A percentile compares a stretch with the other conserved stretches of the same genome.
Conservation (phyloP, 2,113 vertebrate species). For the Hemicordylus capensis region DNA sequence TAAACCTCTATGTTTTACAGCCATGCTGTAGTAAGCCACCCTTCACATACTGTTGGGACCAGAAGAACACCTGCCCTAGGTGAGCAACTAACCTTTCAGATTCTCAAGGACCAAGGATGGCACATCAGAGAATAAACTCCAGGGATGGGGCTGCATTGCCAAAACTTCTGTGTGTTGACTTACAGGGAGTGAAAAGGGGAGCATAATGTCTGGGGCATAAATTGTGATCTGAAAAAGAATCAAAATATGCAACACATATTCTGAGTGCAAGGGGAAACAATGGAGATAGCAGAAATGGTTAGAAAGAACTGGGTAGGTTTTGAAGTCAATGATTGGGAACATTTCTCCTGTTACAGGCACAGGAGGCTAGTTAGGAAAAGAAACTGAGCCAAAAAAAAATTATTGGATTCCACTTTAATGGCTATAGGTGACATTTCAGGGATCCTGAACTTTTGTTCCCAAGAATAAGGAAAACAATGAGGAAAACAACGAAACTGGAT, state of each 20-base stretch:
- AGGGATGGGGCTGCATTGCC: not conserved
- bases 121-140: constrained; percentile 49
- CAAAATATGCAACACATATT: not conserved
- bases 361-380: not conserved
- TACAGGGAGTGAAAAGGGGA: constrained; percentile 78
- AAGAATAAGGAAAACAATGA: no score
- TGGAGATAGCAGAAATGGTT: not conserved
- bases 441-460: not conserved
- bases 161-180: not conserved
- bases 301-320: not conserved
- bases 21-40: not conserved
- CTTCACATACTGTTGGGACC: not conserved
- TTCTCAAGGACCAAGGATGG: constrained; percentile 44
- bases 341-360: not conserved
- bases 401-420: no score
- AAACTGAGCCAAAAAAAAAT: not conserved
- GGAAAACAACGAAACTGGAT: not conserved
- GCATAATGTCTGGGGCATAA: constrained; percentile 64
- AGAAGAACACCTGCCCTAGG: not conserved
- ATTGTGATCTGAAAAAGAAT: constrained; percentile 72
- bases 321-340: not conserved
- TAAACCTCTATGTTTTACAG: not conserved
- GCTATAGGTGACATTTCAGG: not conserved
- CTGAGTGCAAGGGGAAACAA: not conserved
- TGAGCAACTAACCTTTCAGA: constrained; percentile 63